Evolutionary conservation across 37 sponge, comb jelly and placozoan genomes (phyloP), one percentile per base, ranked within the genome.

Genomic region (Spongia lamella): DNA sequence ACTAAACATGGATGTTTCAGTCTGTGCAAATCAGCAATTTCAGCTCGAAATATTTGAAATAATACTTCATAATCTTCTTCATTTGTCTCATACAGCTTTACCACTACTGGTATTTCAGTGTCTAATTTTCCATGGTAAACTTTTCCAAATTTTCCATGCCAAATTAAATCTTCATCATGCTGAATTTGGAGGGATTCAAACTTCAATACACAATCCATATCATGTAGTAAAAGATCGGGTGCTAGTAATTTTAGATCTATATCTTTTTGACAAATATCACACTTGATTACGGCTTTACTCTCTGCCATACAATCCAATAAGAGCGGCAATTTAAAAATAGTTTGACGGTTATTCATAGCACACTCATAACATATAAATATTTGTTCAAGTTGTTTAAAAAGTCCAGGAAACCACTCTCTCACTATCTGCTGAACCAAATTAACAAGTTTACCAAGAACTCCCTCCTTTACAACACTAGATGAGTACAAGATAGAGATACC

Each of bases 361-460:
- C 93, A 93, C 56, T 85, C 86, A 39, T 70, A 66, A 67, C 93
- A 93, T 1, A 81, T 75, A 9, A 79, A 61, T 37, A 39, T 63
- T 76, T 43, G 47, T 43, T 43, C 47, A 43, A 5, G 9, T 43
- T 43, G 5, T 5, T 43, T 9, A 43, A 43, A 5, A 16, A 88
- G 66, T 1, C 95, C 95, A 1, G 91, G 92, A 70, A 86, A 94
- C 95, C 95, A 94, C 9, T 88, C 89, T 1, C 61, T 56, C 22
- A 88, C 63, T 33, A 94, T 89, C 13, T 85, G 39, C 13, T 68
- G 55, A 20, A 88, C 74, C 16, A 84, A 43, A 50, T 94, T 92
- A 3, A 88, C 85, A 15, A 94, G 60, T 29, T 79, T 86, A 0
- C 89, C 85, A 32, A 91, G 83, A 20, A 79, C 68, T 34, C 64